These are phyloP conservation scores for Sminthurinus signatus DNA, from an alignment of 1,140 invertebrate genomes.

Conservation along the genomic window DNA sequence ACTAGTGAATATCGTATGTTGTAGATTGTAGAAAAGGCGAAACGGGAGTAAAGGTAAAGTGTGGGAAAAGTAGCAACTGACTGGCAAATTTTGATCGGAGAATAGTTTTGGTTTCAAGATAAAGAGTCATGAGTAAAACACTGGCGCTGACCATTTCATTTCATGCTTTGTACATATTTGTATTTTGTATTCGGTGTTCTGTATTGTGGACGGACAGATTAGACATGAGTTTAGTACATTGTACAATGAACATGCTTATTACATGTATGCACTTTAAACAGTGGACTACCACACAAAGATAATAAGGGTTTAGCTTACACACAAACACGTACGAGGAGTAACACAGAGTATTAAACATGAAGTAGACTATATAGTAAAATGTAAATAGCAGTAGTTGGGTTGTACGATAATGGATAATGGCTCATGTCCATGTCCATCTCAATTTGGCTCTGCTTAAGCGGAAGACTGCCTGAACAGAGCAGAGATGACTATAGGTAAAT, in stretches of 20 bases:
- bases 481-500: background rate
- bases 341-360: no score
- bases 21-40: background rate
- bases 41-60: conserved; percentile 1
- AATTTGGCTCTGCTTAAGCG: background rate
- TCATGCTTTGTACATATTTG: background rate
- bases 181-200: no score
- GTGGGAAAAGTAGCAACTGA: conserved; percentile 3
- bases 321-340: no score
- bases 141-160: background rate
- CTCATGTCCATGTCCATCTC: conserved; percentile 3
- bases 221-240: background rate
- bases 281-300: background rate
- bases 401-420: no score
- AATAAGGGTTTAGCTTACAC: no score
- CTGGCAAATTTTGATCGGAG: conserved; percentile 7
- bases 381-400: background rate
- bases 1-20: background rate
- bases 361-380: no score
- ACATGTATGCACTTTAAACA: background rate
- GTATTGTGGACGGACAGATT: no score
- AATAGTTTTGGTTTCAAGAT: conserved; percentile 8
- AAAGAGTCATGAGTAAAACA: background rate
- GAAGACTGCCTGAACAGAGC: background rate
- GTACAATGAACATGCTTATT: background rate